Evolutionary conservation across 2,797 vertebrate genomes (phyloP).

Genomic region (Taeniopygia guttata): DNA sequence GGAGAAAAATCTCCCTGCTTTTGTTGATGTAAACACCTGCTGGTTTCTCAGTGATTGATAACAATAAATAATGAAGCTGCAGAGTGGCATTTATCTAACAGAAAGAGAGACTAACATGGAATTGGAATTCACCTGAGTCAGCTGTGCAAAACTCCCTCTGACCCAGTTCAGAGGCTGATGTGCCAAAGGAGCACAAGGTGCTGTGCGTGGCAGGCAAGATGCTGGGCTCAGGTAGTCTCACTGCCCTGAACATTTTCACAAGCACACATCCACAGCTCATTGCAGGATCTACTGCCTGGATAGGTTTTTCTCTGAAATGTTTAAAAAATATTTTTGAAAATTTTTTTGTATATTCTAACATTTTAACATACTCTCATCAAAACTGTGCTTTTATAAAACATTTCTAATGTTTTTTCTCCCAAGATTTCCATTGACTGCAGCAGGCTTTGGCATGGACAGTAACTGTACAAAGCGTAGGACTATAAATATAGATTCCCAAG

Average conservation of each 20-base stretch:
- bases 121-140: background rate
- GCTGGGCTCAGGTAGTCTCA: background rate
- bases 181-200: background rate
- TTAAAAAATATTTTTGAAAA: background rate
- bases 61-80: background rate
- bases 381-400: constrained; percentile 3
- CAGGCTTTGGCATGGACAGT: constrained; percentile 9
- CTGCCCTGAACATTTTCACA: background rate
- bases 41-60: background rate
- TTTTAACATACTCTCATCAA: constrained; percentile 12
- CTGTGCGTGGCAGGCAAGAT: background rate
- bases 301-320: background rate
- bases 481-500: constrained; percentile 38
- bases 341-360: background rate
- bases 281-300: background rate
- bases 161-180: background rate
- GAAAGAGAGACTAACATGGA: background rate
- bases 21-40: background rate
- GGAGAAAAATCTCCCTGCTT: background rate
- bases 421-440: constrained; percentile 12
- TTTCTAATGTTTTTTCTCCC: background rate
- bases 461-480: background rate
- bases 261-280: background rate
- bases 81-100: background rate
- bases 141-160: background rate